Conservation (phyloP, 2,888 invertebrate species). For the Mystacides longicornis region DNA sequence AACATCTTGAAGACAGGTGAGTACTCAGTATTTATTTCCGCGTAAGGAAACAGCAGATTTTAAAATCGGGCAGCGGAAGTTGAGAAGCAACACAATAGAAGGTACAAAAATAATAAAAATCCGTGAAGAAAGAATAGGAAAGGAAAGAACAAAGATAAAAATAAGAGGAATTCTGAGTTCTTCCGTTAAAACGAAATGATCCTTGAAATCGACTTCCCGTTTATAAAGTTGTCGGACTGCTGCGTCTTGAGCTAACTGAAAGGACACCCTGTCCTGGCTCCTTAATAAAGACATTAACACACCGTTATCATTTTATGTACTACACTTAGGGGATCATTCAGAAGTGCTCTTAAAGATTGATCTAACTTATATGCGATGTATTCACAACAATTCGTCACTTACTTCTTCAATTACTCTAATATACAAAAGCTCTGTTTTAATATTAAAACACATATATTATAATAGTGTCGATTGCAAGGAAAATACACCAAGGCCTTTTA, state of each 20-base stretch:
- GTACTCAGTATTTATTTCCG: conserved; percentile 1
- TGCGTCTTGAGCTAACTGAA: background rate
- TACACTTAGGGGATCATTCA: no score
- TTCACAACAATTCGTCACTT: no score
- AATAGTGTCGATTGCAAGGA: no score
- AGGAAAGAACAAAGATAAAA: background rate
- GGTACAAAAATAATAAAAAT: background rate
- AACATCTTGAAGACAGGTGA: background rate
- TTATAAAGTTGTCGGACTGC: conserved; percentile 3
- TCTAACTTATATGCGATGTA: no score
- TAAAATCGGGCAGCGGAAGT: background rate
- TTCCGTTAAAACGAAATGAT: conserved; percentile 11
- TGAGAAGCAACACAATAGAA: background rate
- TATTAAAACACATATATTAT: no score
- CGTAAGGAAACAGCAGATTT: background rate
- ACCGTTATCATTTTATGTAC: background rate
- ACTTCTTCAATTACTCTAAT: no score
- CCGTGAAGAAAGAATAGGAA: background rate
- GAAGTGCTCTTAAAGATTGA: no score
- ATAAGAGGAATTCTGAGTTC: background rate
- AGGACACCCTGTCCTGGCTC: background rate
- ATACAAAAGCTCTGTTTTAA: no score
- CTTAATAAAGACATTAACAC: conserved; percentile 8
- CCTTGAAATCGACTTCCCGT: conserved; percentile 11
- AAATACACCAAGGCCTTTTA: no score